Evolutionary conservation across 2,797 vertebrate species (phyloP), one percentile per base, ranked within the genome.

Genomic region (Oreochromis mossambicus): DNA sequence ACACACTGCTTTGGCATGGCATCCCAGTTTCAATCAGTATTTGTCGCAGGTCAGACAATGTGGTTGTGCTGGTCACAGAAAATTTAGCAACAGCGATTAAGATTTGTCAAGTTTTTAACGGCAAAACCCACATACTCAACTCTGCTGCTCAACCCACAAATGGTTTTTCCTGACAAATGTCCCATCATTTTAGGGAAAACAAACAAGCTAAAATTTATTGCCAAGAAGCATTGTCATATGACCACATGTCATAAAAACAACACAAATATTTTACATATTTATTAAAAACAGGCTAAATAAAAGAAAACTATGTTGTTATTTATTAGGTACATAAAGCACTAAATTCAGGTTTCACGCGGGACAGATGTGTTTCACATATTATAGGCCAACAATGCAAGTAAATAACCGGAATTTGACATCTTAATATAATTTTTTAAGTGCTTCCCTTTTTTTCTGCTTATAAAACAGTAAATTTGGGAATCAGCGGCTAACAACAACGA

Each of bases 21-120:
- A 34, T 34, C 32, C 17, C 32, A 61, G 56, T 61, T 3, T 34
- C 34, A 61, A 61, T 61, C 29, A 61, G 2, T 61, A 61, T 34
- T 61, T 61, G 29, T 34, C 1, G 0, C 0, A 17, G 19, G 29
- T 34, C 29, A 61, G 56, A 61, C 15, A 61, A 34, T 19, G 56
- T 61, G 19, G 29, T 34, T 34, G 56, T 19, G 9, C 9, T 34
- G 56, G 29, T 61, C 29, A 61, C 29, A 19, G 56, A 61, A 61
- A 34, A 61, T 19, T 29, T 61, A 19, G 29, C 56, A 34, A 56
- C 24, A 29, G 14, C 5, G 14, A 6, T 56, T 56, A 17, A 61
- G 29, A 19, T 61, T 61, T 11, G 9, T 32, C 55, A 56, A 29
- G 55, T 56, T 10, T 58, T 58, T 58, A 15, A 10, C 0, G 8